Percentiles rank a stretch among this genome's conserved stretches.
Evolutionary conservation across 2,797 vertebrate genomes (phyloP).

Genomic region (Aphelocoma californica): DNA sequence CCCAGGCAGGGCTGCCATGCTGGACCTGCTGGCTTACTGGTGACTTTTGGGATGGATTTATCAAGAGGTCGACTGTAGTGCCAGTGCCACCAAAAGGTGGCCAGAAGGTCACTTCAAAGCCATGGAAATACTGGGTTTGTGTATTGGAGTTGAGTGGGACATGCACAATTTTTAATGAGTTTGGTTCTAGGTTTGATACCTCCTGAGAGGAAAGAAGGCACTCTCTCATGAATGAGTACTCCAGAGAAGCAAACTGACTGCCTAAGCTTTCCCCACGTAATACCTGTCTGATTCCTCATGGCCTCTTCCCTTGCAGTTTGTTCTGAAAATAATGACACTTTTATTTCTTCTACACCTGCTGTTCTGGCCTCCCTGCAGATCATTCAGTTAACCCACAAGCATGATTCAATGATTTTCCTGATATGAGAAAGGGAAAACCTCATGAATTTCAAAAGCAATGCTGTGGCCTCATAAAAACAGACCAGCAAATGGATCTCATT

Average conservation of each 20-base stretch:
- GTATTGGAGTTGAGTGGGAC: background rate
- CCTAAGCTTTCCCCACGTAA: background rate
- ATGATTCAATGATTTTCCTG: background rate
- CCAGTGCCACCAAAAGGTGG: background rate
- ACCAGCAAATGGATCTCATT: background rate
- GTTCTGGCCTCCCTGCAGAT: background rate
- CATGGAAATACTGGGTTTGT: background rate
- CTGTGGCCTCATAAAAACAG: background rate
- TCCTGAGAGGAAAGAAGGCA: background rate
- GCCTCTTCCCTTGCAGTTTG: background rate
- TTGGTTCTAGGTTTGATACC: background rate
- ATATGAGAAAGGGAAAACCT: background rate
- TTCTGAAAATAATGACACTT: background rate
- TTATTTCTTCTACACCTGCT: background rate
- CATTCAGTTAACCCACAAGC: background rate
- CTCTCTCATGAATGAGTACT: background rate
- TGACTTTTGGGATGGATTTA: background rate
- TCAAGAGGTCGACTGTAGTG: background rate
- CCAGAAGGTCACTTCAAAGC: background rate
- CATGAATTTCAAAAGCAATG: background rate
- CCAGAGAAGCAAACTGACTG: background rate
- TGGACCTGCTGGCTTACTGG: background rate
- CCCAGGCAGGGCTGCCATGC: background rate
- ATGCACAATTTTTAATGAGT: accelerated
- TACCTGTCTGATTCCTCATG: accelerated